phyloP scores from a whole-genome alignment of 2,797 vertebrate species.

The Xenentodon cancila region DNA sequence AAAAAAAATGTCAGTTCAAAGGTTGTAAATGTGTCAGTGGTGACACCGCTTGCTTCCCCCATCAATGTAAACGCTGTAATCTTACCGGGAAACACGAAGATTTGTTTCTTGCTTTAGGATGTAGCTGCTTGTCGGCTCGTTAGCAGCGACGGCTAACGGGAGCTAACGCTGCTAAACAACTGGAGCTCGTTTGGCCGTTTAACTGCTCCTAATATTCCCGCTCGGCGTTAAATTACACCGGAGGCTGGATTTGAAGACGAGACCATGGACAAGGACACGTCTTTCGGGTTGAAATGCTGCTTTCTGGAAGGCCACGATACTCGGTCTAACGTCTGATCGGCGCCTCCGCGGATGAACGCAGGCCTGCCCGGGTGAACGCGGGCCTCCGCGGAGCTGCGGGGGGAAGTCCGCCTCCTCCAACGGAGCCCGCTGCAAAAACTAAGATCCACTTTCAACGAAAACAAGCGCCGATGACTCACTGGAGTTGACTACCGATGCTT shows the following conservation, averaged over 20 bases:
- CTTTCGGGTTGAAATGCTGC: conserved; percentile 9
- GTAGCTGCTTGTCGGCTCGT: conserved; percentile 39
- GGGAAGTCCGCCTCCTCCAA: conserved; percentile 10
- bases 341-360: conserved; percentile 23
- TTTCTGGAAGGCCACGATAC: conserved; percentile 44
- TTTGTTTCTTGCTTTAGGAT: conserved; percentile 4
- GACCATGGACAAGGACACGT: no score
- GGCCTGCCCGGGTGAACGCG: conserved; percentile 43
- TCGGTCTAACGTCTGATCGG: conserved; percentile 29
- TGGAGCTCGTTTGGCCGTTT: conserved; percentile 16
- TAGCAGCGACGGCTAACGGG: conserved; percentile 17
- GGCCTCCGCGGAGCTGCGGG: conserved; percentile 64
- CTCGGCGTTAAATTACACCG: background rate
- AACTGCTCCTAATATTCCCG: background rate
- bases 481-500: conserved; percentile 18
- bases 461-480: conserved; percentile 27
- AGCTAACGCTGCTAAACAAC: conserved; percentile 38
- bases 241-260: no score
- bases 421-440: no score
- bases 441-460: background rate
- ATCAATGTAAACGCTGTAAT: fast-evolving
- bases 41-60: fast-evolving
- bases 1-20: background rate
- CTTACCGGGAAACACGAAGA: background rate
- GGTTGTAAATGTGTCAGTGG: fast-evolving